A percentile compares a stretch with the other conserved stretches of the same genome.
phyloP scores from a whole-genome alignment of 2,888 invertebrate genomes.

The Sinohyriopsis cumingii region DNA sequence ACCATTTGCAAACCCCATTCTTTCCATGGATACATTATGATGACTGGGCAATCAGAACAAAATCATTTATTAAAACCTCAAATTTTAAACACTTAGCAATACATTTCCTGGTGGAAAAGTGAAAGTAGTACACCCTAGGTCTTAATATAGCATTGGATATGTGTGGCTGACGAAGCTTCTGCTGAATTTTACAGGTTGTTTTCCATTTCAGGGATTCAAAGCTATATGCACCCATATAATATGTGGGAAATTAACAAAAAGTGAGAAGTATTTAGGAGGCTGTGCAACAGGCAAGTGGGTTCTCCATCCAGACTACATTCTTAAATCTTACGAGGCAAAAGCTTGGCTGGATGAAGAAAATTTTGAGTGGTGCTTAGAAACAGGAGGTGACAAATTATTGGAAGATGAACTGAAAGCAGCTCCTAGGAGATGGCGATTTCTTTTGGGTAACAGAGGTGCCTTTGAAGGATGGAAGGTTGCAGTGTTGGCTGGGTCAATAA shows the following conservation, averaged over 20 bases:
- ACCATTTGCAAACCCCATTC: too few relatives aligned
- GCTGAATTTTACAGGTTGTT: background rate
- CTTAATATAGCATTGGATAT: too few relatives aligned
- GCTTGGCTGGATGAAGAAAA: constrained; percentile 56
- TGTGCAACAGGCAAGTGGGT: constrained; percentile 63
- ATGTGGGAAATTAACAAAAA: constrained; percentile 52
- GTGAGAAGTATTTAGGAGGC: constrained; percentile 64
- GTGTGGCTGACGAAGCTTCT: background rate
- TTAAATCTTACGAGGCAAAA: constrained; percentile 39
- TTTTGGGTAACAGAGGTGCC: constrained; percentile 33
- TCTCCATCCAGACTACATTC: constrained; percentile 52
- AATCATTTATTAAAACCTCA: too few relatives aligned
- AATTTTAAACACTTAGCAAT: too few relatives aligned
- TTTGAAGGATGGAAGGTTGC: constrained; percentile 62
- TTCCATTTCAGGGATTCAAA: constrained; percentile 45
- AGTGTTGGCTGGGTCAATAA: constrained; percentile 48
- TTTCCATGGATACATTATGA: too few relatives aligned
- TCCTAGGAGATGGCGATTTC: constrained; percentile 53
- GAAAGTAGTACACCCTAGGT: too few relatives aligned
- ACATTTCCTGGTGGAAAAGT: too few relatives aligned
- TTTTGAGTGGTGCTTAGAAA: constrained; percentile 54
- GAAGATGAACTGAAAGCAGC: constrained; percentile 42
- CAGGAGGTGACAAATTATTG: background rate
- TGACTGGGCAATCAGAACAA: too few relatives aligned
- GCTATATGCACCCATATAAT: constrained; percentile 57